Evolutionary conservation across 53 echinoderm and acorn worm genomes (phyloP).

Genomic region (Echinometra lucunter): DNA sequence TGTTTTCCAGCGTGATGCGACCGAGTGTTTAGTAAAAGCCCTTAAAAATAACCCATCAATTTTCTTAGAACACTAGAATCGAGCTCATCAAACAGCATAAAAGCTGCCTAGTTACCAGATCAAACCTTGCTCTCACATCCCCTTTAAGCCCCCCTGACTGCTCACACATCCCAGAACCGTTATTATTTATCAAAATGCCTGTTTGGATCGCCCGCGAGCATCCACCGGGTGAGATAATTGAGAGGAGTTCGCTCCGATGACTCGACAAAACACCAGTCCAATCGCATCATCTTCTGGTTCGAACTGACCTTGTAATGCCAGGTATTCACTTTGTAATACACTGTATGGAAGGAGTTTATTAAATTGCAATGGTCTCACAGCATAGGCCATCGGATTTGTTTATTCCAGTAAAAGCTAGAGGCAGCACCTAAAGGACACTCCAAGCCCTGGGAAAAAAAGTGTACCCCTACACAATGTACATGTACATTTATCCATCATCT

Average conservation of each 20-base stretch:
- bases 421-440: neutral
- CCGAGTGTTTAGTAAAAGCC: no score
- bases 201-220: conserved; percentile 63
- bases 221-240: conserved; percentile 61
- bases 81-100: neutral
- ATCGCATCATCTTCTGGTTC: conserved; percentile 42
- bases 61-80: no score
- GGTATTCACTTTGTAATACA: conserved; percentile 52
- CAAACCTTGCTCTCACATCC: neutral
- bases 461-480: neutral
- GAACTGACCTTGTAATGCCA: conserved; percentile 48
- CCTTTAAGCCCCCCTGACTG: conserved; percentile 29
- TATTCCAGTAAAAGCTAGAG: neutral
- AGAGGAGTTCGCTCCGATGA: conserved; percentile 43
- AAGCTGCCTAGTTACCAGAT: no score
- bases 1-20: no score
- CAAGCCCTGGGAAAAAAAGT: neutral
- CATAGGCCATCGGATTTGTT: neutral
- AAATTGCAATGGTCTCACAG: neutral
- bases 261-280: conserved; percentile 67
- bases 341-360: conserved; percentile 5
- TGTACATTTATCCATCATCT: neutral
- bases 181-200: conserved; percentile 61
- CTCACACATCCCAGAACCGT: conserved; percentile 49
- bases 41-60: no score